A percentile compares a stretch with the other conserved stretches of the same genome.
These are phyloP conservation scores for Pemphigus obesinymphae DNA, from an alignment of 1,140 invertebrate species.

Conservation along the genomic window DNA sequence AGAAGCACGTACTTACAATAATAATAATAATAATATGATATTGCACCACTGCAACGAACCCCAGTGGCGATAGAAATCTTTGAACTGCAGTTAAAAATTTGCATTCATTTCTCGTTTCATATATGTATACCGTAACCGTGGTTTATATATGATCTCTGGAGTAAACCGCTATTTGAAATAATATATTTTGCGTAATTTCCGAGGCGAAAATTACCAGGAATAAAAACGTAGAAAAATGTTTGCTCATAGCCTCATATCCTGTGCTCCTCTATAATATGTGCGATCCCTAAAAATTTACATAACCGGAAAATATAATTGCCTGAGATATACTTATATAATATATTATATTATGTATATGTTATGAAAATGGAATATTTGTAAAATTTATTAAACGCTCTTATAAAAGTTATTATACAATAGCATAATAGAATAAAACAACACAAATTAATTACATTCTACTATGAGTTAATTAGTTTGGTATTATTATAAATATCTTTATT, in stretches of 20 bases:
- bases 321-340: no score
- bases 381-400: no score
- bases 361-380: no score
- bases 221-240: neutral
- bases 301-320: no score
- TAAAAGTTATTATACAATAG: no score
- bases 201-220: neutral
- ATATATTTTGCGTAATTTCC: neutral
- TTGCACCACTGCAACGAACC: no score
- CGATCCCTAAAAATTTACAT: neutral
- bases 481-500: no score
- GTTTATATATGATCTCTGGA: neutral
- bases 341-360: no score
- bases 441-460: no score
- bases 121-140: neutral
- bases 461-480: no score
- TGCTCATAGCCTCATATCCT: neutral
- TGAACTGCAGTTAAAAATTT: constrained; percentile 27
- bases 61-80: neutral
- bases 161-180: neutral
- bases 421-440: no score
- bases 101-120: neutral
- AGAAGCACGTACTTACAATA: neutral
- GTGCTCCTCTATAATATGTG: neutral
- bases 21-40: no score